Percentiles rank a stretch among this genome's conserved stretches.
Conservation (phyloP, 2,888 invertebrate genomes). For the Drosophila parthenogenetica region DNA sequence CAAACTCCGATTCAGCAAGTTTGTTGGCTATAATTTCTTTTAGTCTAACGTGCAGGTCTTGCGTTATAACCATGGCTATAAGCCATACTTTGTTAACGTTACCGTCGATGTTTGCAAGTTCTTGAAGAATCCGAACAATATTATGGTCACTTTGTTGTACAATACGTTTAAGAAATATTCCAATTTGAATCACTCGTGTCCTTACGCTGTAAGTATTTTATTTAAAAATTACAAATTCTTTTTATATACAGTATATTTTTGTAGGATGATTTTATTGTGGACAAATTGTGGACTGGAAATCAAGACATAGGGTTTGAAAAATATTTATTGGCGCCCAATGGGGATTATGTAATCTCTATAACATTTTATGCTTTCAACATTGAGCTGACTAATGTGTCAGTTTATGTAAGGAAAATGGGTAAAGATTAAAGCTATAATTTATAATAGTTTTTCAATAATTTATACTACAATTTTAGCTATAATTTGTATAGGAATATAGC, state of each 20-base stretch:
- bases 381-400: background rate
- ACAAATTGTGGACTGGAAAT: constrained; percentile 16
- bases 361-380: background rate
- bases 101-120: constrained; percentile 45
- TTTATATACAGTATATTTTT: background rate
- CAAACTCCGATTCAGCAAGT: too few species aligned
- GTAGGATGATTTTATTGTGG: constrained; percentile 28
- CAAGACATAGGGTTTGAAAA: background rate
- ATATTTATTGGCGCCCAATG: constrained; percentile 19
- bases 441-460: too few species aligned
- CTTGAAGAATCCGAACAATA: constrained; percentile 10
- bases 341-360: constrained; percentile 19
- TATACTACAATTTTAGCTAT: too few species aligned
- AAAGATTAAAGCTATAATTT: too few species aligned
- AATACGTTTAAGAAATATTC: constrained; percentile 2
- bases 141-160: constrained; percentile 5
- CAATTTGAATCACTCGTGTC: constrained; percentile 46
- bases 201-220: constrained; percentile 19
- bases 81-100: constrained; percentile 16
- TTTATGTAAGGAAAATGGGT: background rate
- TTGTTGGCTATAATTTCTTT: too few species aligned
- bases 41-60: constrained; percentile 21
- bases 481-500: too few species aligned
- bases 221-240: background rate
- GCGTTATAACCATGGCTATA: constrained; percentile 41